Evolutionary conservation across 1,140 invertebrate genomes (phyloP), one percentile per base, ranked within the genome.

Genomic region (Phymastichus coffea): DNA sequence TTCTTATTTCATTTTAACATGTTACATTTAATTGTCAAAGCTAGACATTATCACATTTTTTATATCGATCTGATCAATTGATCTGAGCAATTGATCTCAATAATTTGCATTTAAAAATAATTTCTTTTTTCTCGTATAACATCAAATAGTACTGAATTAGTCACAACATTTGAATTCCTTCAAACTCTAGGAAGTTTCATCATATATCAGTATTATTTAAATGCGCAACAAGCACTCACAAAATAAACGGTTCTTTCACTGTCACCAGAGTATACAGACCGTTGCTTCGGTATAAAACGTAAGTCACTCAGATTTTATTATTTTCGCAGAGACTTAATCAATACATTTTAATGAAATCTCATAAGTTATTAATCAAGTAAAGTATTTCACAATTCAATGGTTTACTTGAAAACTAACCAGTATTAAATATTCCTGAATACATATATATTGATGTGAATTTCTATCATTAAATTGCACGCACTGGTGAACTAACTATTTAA

Each of bases 11-110:
- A n/a, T n/a, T 30, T 49, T 14, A 49, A 20, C 51, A 58, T 58
- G 20, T 9, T 37, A 43, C 38, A 43, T 35, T 38, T 43, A 58
- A 43, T n/a, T 9, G 46, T 46, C 49, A 59, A 58, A 59, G 48
- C 48, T 59, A 53, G 28, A 53, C 22, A 59, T 33, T 53, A 59
- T 59, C 38, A 53, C 49, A 59, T 47, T 51, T 57, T n/a, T 25
- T 35, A 57, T 49, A 57, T 33, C 19, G 17, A 51, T 58, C 2
- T 17, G 17, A 47, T 12, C 30, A 38, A 26, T 43, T 47, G 20
- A n/a, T n/a, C n/a, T n/a, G n/a, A n/a, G n/a, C n/a, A n/a, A n/a
- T n/a, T n/a, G n/a, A n/a, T n/a, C 22, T 33, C 19, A 17, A 20
- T 17, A n/a, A n/a, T 10, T 30, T 7, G 20, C 9, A 49, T 48